These are phyloP conservation scores for Ctenoplectra terminalis DNA, from an alignment of 1,140 invertebrate genomes.

Conservation along the genomic window DNA sequence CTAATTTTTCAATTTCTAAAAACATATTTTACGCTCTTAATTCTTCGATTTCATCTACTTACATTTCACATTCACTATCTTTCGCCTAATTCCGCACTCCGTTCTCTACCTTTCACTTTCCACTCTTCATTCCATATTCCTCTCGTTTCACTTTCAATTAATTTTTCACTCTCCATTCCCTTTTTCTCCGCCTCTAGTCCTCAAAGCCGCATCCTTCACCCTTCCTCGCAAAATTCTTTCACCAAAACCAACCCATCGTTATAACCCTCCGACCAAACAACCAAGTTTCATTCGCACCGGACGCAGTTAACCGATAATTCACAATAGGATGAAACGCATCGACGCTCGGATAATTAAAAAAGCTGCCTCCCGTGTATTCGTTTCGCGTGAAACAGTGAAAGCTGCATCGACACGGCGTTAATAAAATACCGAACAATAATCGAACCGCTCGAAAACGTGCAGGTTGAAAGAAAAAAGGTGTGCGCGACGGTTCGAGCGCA, in stretches of 20 bases:
- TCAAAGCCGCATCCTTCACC: not conserved
- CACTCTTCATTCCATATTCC: not conserved
- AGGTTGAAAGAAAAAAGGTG: not conserved
- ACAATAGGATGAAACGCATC: not conserved
- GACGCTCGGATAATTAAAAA: not conserved
- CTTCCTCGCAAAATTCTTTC: not conserved
- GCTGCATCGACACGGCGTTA: not conserved
- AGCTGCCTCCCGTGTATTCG: not conserved
- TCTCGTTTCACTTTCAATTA: not conserved
- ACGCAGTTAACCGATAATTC: not conserved
- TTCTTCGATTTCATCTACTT: too few relatives aligned
- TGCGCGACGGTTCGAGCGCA: not conserved
- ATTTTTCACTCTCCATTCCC: not conserved
- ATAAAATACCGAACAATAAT: conserved; percentile 35
- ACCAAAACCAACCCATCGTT: too few relatives aligned
- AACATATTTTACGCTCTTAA: too few relatives aligned
- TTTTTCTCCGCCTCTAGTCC: not conserved
- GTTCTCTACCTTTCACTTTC: not conserved
- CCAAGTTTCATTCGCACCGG: too few relatives aligned
- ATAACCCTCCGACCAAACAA: too few relatives aligned
- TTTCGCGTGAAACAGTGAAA: not conserved
- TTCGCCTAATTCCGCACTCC: not conserved
- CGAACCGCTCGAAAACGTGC: not conserved
- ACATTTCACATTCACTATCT: too few relatives aligned
- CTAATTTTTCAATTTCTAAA: too few relatives aligned